A percentile compares a stretch with the other conserved stretches of the same genome.
Conservation (phyloP, 2,113 vertebrate species). For the Nothoprocta pentlandii region DNA sequence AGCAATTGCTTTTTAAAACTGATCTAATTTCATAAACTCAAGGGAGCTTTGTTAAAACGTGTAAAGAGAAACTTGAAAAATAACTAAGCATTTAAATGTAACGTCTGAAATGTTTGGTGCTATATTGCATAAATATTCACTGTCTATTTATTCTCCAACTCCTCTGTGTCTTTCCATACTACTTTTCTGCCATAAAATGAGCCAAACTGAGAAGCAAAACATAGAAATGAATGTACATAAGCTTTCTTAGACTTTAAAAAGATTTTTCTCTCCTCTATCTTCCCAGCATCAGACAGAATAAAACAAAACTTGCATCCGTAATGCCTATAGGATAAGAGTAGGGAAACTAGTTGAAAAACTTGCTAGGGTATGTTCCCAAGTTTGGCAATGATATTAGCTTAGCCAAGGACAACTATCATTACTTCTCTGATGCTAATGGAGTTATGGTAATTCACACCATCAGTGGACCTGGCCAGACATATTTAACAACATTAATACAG, state of each 20-base stretch:
- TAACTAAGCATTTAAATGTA: not conserved
- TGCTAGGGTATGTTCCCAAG: not conserved
- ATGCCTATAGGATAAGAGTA: not conserved
- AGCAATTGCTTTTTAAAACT: slow-evolving; percentile 10
- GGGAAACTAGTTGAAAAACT: not conserved
- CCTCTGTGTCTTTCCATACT: not conserved
- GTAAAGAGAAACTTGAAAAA: slow-evolving; percentile 19
- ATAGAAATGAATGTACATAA: not conserved
- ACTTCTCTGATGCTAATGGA: not conserved
- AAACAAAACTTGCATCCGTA: not conserved
- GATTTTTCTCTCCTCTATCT: not conserved
- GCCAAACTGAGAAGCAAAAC: not conserved
- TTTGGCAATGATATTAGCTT: fast-evolving
- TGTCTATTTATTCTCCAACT: not conserved
- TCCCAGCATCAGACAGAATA: not conserved
- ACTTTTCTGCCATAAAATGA: not conserved
- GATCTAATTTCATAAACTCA: slow-evolving; percentile 7
- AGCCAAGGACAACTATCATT: not conserved
- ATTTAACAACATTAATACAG: not conserved
- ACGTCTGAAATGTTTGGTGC: not conserved
- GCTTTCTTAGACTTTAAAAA: not conserved
- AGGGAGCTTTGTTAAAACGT: not conserved
- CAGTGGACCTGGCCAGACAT: not conserved
- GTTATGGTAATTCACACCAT: not conserved
- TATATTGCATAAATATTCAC: not conserved